Conservation (phyloP, 2,113 vertebrate species). For the Vidua macroura region DNA sequence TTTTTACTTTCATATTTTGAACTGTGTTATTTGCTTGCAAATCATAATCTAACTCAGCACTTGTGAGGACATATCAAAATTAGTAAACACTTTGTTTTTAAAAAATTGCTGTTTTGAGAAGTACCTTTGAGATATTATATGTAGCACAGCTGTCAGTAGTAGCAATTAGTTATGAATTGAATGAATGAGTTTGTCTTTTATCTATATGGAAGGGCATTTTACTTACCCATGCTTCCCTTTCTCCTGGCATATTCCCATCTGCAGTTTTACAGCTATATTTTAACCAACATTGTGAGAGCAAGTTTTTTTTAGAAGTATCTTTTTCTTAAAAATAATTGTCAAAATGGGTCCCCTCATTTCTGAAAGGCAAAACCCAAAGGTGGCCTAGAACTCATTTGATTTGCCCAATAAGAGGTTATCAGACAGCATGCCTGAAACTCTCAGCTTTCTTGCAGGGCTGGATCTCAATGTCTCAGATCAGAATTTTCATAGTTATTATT, state of each 20-base stretch:
- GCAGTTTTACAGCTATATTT: not conserved
- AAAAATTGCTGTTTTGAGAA: not conserved
- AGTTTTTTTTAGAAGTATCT: not conserved
- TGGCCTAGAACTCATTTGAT: not conserved
- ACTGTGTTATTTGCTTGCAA: not conserved
- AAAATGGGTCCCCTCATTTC: not conserved
- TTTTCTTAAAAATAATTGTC: not conserved
- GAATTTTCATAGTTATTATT: not conserved
- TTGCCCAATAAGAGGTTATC: not conserved
- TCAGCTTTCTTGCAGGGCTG: not conserved
- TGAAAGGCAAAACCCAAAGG: not conserved
- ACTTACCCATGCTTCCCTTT: not conserved
- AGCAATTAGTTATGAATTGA: conserved; percentile 13
- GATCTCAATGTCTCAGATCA: not conserved
- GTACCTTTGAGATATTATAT: not conserved
- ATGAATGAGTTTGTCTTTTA: not conserved
- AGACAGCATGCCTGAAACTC: not conserved
- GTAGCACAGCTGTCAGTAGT: not conserved
- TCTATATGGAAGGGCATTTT: not conserved
- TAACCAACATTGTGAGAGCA: not conserved
- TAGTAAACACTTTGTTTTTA: not conserved
- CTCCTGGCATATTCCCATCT: not conserved
- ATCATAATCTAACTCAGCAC: not conserved
- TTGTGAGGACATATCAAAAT: not conserved
- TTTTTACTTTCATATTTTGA: not conserved